These are phyloP conservation scores for Meteorus cinctellus DNA, from an alignment of 2,888 invertebrate species.

Conservation along the genomic window DNA sequence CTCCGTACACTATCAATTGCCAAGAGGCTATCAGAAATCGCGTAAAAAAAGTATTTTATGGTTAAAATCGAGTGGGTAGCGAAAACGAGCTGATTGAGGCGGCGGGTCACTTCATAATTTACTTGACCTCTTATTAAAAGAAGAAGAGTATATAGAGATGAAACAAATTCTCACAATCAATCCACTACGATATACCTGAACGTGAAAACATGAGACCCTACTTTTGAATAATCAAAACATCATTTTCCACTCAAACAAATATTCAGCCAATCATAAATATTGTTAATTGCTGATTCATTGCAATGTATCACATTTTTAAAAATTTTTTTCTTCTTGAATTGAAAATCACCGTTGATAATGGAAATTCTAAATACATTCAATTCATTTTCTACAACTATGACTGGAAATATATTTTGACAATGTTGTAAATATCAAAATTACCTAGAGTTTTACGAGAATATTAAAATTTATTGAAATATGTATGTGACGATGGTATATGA, in stretches of 20 bases:
- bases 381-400: not conserved
- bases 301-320: too few species aligned
- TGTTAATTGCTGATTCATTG: too few species aligned
- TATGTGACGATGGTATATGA: not conserved
- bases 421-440: not conserved
- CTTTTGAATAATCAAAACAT: too few species aligned
- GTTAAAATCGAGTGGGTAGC: constrained; percentile 43
- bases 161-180: constrained; percentile 12
- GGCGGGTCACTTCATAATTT: constrained; percentile 38
- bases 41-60: constrained; percentile 43
- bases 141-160: not conserved
- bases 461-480: constrained; percentile 6
- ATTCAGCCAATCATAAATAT: too few species aligned
- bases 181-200: not conserved
- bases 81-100: constrained; percentile 43
- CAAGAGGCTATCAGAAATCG: constrained; percentile 38
- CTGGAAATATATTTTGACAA: not conserved
- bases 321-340: too few species aligned
- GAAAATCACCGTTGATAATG: too few species aligned
- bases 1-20: constrained; percentile 29
- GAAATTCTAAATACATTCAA: too few species aligned
- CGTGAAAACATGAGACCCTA: too few species aligned
- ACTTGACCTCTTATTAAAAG: constrained; percentile 22
- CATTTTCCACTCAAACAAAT: too few species aligned
- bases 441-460: not conserved